Conservation (phyloP, 2,113 vertebrate species). For the Amia ocellicauda region DNA sequence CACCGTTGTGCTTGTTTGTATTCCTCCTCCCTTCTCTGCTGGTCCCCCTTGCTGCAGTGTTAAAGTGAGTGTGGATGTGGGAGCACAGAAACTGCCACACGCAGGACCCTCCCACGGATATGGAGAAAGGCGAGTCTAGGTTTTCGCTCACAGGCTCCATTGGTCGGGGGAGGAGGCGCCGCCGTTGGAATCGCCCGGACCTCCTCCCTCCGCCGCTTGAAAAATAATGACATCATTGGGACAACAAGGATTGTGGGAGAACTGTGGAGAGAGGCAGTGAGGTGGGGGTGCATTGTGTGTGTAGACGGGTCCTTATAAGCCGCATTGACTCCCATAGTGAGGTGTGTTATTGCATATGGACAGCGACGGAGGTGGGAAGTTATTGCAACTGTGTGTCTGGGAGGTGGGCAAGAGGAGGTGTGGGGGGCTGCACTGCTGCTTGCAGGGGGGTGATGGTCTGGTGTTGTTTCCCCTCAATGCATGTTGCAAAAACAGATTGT, state of each 20-base stretch:
- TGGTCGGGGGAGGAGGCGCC: slow-evolving; percentile 46
- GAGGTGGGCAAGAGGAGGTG: no score
- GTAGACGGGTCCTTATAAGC: slow-evolving; percentile 5
- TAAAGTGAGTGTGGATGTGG: slow-evolving; percentile 31
- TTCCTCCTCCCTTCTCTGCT: slow-evolving; percentile 17
- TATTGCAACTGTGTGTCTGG: background rate
- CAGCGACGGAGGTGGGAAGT: background rate
- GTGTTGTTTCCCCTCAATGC: no score
- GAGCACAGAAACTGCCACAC: slow-evolving; percentile 31
- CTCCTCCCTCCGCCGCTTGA: slow-evolving; percentile 41
- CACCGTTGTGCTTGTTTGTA: slow-evolving; percentile 26
- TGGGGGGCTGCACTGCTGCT: no score
- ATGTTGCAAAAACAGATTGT: no score
- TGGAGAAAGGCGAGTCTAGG: slow-evolving; percentile 29
- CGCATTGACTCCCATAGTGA: slow-evolving; percentile 1
- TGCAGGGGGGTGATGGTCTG: no score
- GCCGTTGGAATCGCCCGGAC: slow-evolving; percentile 38
- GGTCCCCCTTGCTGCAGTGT: slow-evolving; percentile 39
- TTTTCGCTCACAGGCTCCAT: slow-evolving; percentile 36
- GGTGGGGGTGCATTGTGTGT: slow-evolving; percentile 8
- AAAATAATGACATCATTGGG: slow-evolving; percentile 56
- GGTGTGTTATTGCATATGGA: background rate
- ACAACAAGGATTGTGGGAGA: slow-evolving; percentile 31
- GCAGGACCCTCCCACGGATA: slow-evolving; percentile 45
- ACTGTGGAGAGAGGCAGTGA: slow-evolving; percentile 21